phyloP scores from a whole-genome alignment of 2,888 invertebrate genomes.

The Metallyticus violacea region DNA sequence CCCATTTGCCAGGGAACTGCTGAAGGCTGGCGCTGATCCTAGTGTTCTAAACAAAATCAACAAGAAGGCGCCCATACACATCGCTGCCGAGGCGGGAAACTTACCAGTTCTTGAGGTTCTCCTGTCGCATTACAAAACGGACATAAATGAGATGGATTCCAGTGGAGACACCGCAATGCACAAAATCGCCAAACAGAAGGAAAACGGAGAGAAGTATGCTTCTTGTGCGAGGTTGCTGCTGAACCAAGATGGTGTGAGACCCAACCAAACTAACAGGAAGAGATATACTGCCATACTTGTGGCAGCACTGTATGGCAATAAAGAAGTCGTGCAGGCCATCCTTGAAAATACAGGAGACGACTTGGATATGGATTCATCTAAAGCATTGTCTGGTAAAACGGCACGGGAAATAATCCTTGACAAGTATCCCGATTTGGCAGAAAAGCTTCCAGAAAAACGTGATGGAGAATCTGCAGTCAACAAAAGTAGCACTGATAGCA shows the following conservation, averaged over 20 bases:
- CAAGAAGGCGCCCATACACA: constrained; percentile 63
- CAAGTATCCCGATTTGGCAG: constrained; percentile 49
- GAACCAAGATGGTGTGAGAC: constrained; percentile 35
- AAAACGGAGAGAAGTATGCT: neutral
- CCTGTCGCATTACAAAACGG: constrained; percentile 45
- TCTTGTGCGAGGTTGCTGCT: neutral
- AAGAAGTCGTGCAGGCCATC: constrained; percentile 54
- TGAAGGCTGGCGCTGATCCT: constrained; percentile 60
- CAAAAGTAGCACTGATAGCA: constrained; percentile 29
- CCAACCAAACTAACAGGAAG: constrained; percentile 41
- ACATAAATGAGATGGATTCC: constrained; percentile 51
- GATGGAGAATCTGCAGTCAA: constrained; percentile 34
- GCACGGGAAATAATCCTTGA: constrained; percentile 56
- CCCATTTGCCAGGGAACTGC: constrained; percentile 56
- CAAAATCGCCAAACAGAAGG: constrained; percentile 51
- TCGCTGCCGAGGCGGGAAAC: constrained; percentile 57
- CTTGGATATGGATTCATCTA: constrained; percentile 54
- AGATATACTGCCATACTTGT: constrained; percentile 44
- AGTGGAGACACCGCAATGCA: constrained; percentile 55
- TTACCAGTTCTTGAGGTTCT: constrained; percentile 50
- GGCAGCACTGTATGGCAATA: constrained; percentile 54
- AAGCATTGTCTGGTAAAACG: constrained; percentile 48
- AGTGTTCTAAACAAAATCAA: constrained; percentile 56
- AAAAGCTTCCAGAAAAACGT: neutral
- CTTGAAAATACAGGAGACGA: constrained; percentile 51